These are phyloP conservation scores for Trissoscelio sp. DNA, from an alignment of 2,888 invertebrate species.

Conservation along the genomic window DNA sequence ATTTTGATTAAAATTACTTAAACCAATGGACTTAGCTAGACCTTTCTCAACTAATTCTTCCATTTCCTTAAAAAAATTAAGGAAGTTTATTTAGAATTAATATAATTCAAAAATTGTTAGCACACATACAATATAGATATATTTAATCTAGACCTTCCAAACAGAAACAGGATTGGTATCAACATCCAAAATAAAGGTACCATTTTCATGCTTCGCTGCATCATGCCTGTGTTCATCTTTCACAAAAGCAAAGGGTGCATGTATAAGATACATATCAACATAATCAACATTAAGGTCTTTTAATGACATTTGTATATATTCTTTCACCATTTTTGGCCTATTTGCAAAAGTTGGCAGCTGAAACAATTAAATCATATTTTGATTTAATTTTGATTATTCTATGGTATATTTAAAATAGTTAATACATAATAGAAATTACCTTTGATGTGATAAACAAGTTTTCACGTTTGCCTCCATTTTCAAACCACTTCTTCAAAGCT, in stretches of 20 bases:
- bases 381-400: no score
- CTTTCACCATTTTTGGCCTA: no score
- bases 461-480: no score
- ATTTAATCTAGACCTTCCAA: constrained; percentile 89
- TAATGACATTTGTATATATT: constrained; percentile 89
- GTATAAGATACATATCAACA: constrained; percentile 91
- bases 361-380: constrained; percentile 70
- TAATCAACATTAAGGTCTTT: constrained; percentile 87
- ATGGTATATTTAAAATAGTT: no score
- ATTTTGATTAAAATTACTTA: constrained; percentile 91
- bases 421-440: no score
- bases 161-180: constrained; percentile 87
- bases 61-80: constrained; percentile 86
- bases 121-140: no score
- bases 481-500: constrained; percentile 88
- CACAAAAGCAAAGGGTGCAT: constrained; percentile 90
- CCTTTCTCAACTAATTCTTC: constrained; percentile 88
- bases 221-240: constrained; percentile 85
- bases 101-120: no score
- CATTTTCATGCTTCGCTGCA: constrained; percentile 85
- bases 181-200: constrained; percentile 86
- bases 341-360: constrained; percentile 89
- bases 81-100: no score
- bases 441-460: constrained; percentile 93
- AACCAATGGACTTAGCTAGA: constrained; percentile 88